Conservation (phyloP, 2,888 invertebrate genomes). For the Creontiades dilutus region DNA sequence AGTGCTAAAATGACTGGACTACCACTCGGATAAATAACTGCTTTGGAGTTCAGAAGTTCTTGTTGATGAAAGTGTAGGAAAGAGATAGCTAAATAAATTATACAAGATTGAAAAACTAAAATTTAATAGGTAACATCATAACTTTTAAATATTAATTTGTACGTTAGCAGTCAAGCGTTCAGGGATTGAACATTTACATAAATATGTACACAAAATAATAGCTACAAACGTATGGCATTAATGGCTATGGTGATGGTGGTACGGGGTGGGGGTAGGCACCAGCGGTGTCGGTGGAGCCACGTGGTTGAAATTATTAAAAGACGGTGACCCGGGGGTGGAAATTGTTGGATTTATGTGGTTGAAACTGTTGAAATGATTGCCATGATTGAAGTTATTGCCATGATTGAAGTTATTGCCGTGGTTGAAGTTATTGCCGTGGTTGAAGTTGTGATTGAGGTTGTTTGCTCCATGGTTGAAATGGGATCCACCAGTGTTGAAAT, state of each 20-base stretch:
- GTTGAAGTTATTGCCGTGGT: slow-evolving; percentile 40
- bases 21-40: not conserved
- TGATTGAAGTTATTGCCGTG: slow-evolving; percentile 46
- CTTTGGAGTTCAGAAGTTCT: not conserved
- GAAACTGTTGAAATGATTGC: slow-evolving; percentile 5
- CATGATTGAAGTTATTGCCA: not conserved
- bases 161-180: slow-evolving; percentile 64
- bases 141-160: slow-evolving; percentile 48
- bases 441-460: slow-evolving; percentile 41
- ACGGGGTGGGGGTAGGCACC: slow-evolving; percentile 61
- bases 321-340: slow-evolving; percentile 58
- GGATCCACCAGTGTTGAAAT: slow-evolving; percentile 7
- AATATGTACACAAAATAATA: slow-evolving; percentile 6
- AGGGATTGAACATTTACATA: slow-evolving; percentile 42
- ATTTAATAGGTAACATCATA: not conserved
- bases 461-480: slow-evolving; percentile 41
- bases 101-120: not conserved
- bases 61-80: not conserved
- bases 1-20: too few species aligned
- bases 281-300: slow-evolving; percentile 30
- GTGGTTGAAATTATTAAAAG: slow-evolving; percentile 23
- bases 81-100: not conserved
- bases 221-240: not conserved
- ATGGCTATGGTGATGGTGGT: slow-evolving; percentile 49
- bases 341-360: slow-evolving; percentile 44